These are phyloP conservation scores for Magallana ariakensis DNA, from an alignment of 1,140 invertebrate genomes.

Conservation along the genomic window DNA sequence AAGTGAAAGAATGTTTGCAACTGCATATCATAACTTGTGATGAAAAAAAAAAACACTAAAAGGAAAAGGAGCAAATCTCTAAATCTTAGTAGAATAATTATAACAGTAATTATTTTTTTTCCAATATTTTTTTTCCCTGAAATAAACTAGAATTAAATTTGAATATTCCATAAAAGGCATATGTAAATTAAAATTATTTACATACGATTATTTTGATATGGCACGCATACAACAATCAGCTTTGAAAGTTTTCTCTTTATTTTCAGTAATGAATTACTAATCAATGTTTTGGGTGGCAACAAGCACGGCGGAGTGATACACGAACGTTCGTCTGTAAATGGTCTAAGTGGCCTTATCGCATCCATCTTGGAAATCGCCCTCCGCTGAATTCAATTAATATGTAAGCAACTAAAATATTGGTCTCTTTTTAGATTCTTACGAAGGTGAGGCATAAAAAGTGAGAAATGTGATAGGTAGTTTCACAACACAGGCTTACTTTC, in stretches of 20 bases:
- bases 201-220: too few relatives aligned
- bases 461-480: slow-evolving; percentile 22
- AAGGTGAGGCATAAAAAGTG: slow-evolving; percentile 27
- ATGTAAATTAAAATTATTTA: too few relatives aligned
- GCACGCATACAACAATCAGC: too few relatives aligned
- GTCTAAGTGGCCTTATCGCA: slow-evolving; percentile 48
- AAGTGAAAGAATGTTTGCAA: background rate
- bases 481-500: background rate
- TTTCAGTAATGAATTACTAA: background rate
- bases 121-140: background rate
- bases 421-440: slow-evolving; percentile 17
- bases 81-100: background rate
- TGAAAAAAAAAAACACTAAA: background rate
- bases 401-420: slow-evolving; percentile 34
- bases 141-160: background rate
- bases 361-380: slow-evolving; percentile 48
- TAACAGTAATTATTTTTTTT: background rate
- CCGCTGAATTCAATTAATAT: slow-evolving; percentile 52
- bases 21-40: background rate
- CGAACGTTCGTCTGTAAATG: slow-evolving; percentile 5
- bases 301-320: slow-evolving; percentile 42
- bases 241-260: background rate
- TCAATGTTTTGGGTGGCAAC: slow-evolving; percentile 41
- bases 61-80: background rate
- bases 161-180: background rate